Percentiles rank a stretch among this genome's conserved stretches.
Evolutionary conservation across 2,888 invertebrate species (phyloP).

Genomic region (Callimorpha dominula): DNA sequence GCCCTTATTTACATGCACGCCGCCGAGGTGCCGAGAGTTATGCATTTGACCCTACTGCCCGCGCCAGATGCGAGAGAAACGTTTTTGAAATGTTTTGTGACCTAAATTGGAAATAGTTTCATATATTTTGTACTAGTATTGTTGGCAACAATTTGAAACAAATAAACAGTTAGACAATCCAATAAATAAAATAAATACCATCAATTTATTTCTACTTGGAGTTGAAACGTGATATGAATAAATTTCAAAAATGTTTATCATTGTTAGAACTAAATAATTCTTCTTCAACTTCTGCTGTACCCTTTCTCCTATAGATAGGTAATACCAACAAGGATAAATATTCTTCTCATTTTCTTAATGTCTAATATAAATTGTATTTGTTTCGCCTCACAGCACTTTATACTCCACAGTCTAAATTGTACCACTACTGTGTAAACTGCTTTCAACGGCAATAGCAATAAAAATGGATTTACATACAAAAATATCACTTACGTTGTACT

Average conservation of each 20-base stretch:
- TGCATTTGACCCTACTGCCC: slow-evolving; percentile 71
- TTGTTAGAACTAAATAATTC: no score
- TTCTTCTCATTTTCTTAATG: no score
- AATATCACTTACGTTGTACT: slow-evolving; percentile 28
- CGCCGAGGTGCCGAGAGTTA: slow-evolving; percentile 69
- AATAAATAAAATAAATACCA: neutral
- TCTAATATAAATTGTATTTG: neutral
- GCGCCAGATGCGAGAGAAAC: slow-evolving; percentile 50
- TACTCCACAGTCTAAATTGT: slow-evolving; percentile 1
- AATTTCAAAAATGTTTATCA: no score
- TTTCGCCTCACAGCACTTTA: neutral
- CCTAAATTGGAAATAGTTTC: slow-evolving; percentile 25
- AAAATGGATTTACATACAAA: slow-evolving; percentile 42
- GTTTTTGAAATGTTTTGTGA: slow-evolving; percentile 51
- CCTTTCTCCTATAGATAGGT: no score
- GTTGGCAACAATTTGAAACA: neutral
- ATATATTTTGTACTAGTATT: slow-evolving; percentile 5
- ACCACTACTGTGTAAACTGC: slow-evolving; percentile 9
- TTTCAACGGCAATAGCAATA: slow-evolving; percentile 18
- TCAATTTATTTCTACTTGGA: neutral
- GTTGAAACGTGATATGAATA: no score
- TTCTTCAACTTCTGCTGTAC: no score
- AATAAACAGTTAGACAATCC: neutral
- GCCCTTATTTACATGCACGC: slow-evolving; percentile 73
- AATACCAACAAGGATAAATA: no score